phyloP scores from a whole-genome alignment of 2,113 vertebrate species.

The Pangasianodon gigas region DNA sequence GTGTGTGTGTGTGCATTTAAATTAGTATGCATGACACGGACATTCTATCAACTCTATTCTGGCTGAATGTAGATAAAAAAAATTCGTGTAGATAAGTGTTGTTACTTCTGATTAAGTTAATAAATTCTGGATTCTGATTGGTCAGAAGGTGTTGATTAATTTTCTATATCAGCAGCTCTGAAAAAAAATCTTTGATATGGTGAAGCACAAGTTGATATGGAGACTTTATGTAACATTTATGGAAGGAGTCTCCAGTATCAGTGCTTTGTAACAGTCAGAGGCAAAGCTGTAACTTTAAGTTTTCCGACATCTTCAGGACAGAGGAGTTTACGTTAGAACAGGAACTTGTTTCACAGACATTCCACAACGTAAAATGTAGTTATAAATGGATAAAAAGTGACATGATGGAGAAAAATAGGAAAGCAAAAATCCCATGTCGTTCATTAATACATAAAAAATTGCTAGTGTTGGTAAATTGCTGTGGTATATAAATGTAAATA shows the following conservation, averaged over 20 bases:
- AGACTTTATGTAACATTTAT: too few relatives aligned
- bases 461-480: neutral
- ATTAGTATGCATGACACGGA: neutral
- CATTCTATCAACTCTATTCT: neutral
- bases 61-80: neutral
- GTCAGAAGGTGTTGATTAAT: neutral
- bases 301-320: too few relatives aligned
- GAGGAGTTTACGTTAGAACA: too few relatives aligned
- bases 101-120: neutral
- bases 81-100: neutral
- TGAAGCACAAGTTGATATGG: too few relatives aligned
- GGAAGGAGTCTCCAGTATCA: neutral
- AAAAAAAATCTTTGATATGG: too few relatives aligned
- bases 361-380: neutral
- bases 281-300: neutral
- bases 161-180: neutral
- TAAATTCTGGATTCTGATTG: neutral
- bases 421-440: neutral
- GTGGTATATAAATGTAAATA: neutral
- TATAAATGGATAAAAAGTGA: neutral
- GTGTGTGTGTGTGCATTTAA: constrained; percentile 10
- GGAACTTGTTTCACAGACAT: too few relatives aligned
- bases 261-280: too few relatives aligned
- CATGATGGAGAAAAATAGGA: neutral
- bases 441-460: neutral